Percentiles rank a stretch among this genome's conserved stretches.
phyloP scores from a whole-genome alignment of 2,113 vertebrate species.

The Burhinus oedicnemus region DNA sequence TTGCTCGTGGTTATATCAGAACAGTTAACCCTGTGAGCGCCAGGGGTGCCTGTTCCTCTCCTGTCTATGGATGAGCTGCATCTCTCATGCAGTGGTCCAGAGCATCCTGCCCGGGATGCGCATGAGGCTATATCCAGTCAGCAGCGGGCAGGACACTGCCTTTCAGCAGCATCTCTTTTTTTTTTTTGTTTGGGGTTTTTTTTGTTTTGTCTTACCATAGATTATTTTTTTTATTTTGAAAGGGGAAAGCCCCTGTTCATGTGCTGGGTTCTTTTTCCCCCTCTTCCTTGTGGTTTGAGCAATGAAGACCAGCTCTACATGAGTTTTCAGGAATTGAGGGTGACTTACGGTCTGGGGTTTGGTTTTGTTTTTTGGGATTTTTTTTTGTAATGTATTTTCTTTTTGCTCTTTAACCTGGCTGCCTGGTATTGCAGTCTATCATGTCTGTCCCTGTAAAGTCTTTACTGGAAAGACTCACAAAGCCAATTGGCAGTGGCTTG shows the following conservation, averaged over 20 bases:
- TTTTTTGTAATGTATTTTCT: background rate
- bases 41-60: rapidly evolving
- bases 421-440: background rate
- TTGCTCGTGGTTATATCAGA: background rate
- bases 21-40: rapidly evolving
- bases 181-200: background rate
- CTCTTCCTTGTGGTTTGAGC: background rate
- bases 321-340: background rate
- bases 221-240: background rate
- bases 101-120: background rate
- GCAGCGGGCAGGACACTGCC: background rate
- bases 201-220: background rate
- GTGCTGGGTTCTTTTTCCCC: background rate
- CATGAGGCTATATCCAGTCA: background rate
- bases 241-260: background rate
- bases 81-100: rapidly evolving
- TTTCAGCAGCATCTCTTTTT: background rate
- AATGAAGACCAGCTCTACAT: background rate
- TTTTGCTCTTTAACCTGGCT: background rate
- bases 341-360: background rate
- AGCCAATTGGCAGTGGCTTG: background rate
- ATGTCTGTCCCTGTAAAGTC: background rate
- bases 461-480: background rate
- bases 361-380: background rate
- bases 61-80: rapidly evolving